Conservation (phyloP, 2,113 vertebrate genomes). For the Puffinus mauretanicus region DNA sequence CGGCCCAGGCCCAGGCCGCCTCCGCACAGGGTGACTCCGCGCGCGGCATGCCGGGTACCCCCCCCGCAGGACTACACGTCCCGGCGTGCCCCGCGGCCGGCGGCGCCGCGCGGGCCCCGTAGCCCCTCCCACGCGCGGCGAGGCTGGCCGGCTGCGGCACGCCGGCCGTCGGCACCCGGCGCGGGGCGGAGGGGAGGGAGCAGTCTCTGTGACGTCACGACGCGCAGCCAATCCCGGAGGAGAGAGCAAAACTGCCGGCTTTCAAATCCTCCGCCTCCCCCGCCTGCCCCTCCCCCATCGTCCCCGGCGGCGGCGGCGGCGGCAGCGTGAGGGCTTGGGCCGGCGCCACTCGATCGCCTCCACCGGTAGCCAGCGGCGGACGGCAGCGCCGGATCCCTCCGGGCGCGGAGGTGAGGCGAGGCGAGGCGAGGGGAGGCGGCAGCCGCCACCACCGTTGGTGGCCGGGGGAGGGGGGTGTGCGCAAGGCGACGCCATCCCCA, state of each 20-base stretch:
- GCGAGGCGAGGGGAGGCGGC: no score
- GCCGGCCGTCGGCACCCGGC: slow-evolving; percentile 54
- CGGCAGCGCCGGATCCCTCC: background rate
- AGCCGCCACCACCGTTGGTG: no score
- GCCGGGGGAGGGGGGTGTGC: no score
- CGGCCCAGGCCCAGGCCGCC: background rate
- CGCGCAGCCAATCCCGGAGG: no score
- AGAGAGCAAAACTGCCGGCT: no score
- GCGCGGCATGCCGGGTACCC: background rate
- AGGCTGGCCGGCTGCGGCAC: background rate
- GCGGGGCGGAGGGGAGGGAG: no score
- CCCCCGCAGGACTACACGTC: background rate
- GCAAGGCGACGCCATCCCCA: no score
- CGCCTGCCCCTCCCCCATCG: background rate
- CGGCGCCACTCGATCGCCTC: background rate
- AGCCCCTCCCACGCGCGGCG: no score
- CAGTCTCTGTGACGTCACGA: no score
- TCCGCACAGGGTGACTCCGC: accelerated
- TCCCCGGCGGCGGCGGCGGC: background rate
- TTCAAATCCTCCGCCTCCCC: no score
- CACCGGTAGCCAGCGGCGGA: background rate
- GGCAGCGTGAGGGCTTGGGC: background rate
- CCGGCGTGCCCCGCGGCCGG: background rate
- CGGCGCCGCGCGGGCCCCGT: background rate
- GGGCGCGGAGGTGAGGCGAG: background rate